These are phyloP conservation scores for Perizoma affinitatum DNA, from an alignment of 2,888 invertebrate species.

Conservation along the genomic window DNA sequence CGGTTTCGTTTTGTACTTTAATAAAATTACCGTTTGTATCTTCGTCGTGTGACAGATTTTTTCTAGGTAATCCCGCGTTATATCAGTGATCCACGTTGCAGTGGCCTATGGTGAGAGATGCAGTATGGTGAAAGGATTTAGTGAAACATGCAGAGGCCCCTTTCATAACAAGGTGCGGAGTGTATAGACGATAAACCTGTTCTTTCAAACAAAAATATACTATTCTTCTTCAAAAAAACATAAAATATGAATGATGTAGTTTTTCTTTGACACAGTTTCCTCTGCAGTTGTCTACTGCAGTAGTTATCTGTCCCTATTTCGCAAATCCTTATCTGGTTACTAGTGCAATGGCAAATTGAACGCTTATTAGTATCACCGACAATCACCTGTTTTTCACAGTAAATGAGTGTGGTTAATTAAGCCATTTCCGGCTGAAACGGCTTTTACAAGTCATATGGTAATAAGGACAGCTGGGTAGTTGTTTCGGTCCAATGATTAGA, in stretches of 20 bases:
- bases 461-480: constrained; percentile 36
- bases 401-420: constrained; percentile 53
- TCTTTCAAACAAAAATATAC: neutral
- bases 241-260: neutral
- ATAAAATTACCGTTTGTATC: neutral
- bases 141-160: neutral
- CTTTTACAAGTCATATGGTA: constrained; percentile 41
- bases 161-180: too few relatives aligned
- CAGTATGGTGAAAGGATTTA: too few relatives aligned
- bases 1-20: constrained; percentile 22
- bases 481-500: constrained; percentile 15
- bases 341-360: constrained; percentile 10
- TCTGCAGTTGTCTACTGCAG: neutral
- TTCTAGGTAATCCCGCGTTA: too few relatives aligned
- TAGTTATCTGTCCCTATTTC: constrained; percentile 3
- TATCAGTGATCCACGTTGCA: too few relatives aligned
- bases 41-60: too few relatives aligned
- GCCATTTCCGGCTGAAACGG: constrained; percentile 49
- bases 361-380: constrained; percentile 15
- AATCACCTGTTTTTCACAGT: constrained; percentile 37
- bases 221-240: neutral
- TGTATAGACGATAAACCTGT: too few relatives aligned
- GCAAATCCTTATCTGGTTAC: constrained; percentile 22
- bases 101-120: too few relatives aligned
- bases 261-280: too few relatives aligned